Percentiles rank a stretch among this genome's conserved stretches.
Conservation (phyloP, 2,113 vertebrate species). For the Noctilio leporinus region DNA sequence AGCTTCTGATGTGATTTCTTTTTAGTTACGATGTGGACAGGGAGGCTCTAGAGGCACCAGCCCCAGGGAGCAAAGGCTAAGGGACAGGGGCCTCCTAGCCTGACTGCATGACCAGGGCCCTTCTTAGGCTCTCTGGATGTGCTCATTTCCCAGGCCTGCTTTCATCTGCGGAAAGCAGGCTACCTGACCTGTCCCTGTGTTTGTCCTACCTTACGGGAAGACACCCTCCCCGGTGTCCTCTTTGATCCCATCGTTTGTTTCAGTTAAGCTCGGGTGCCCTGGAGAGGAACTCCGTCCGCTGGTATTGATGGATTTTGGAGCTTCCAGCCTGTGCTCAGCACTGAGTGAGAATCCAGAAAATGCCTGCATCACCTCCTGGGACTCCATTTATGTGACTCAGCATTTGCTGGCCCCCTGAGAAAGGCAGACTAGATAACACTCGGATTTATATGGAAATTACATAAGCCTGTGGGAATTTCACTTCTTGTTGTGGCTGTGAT, state of each 20-base stretch:
- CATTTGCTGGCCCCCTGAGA: background rate
- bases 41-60: background rate
- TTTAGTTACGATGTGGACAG: background rate
- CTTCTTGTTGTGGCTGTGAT: background rate
- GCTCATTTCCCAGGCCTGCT: background rate
- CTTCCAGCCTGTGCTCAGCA: background rate
- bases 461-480: background rate
- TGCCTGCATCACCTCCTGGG: too few species aligned
- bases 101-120: background rate
- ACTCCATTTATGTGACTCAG: background rate
- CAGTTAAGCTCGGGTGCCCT: background rate
- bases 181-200: too few species aligned
- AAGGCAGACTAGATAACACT: background rate
- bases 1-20: background rate
- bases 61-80: too few species aligned
- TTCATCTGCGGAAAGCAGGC: background rate
- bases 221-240: background rate
- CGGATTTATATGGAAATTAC: background rate
- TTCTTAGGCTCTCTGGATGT: background rate
- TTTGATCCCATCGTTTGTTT: background rate
- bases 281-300: too few species aligned
- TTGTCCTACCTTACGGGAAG: background rate
- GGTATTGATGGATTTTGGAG: background rate
- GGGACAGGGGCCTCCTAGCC: background rate
- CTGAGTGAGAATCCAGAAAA: background rate